Evolutionary conservation across 2,113 vertebrate species (phyloP).

Genomic region (Takifugu bimaculatus): DNA sequence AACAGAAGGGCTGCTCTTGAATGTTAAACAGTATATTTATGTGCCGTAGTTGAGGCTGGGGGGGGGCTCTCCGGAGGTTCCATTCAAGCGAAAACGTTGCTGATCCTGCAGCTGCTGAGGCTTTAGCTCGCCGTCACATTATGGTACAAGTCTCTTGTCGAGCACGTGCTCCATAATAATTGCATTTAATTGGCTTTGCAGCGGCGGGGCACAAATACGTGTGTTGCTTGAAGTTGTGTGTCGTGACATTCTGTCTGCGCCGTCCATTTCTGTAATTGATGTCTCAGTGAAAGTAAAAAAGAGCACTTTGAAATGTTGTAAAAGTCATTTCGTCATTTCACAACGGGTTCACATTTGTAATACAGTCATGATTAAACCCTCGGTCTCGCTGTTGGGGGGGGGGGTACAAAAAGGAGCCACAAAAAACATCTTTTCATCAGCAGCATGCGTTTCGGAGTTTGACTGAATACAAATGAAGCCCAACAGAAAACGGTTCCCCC

Average conservation of each 20-base stretch:
- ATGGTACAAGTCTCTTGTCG: too few relatives aligned
- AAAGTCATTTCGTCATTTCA: slow-evolving; percentile 1
- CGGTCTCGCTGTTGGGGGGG: too few relatives aligned
- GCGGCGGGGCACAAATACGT: not conserved
- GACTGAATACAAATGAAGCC: too few relatives aligned
- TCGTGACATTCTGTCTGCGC: slow-evolving; percentile 7
- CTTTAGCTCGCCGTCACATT: not conserved
- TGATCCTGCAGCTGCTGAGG: not conserved
- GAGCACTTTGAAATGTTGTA: not conserved
- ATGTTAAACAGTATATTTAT: not conserved
- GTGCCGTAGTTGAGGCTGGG: not conserved
- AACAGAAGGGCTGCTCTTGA: not conserved
- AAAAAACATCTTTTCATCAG: too few relatives aligned
- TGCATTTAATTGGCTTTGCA: not conserved
- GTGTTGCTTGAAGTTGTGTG: not conserved
- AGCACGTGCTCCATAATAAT: not conserved
- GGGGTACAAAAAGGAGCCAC: too few relatives aligned
- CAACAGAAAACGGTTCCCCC: too few relatives aligned
- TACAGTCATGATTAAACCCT: too few relatives aligned
- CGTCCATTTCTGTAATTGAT: slow-evolving; percentile 2
- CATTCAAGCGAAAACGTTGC: not conserved
- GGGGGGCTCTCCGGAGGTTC: too few relatives aligned
- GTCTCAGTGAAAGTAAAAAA: slow-evolving; percentile 5
- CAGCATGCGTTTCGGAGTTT: too few relatives aligned
- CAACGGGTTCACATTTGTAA: not conserved